Base-by-base conservation (phyloP, 2,888 invertebrate species). In the Mesochorus sp. region DNA sequence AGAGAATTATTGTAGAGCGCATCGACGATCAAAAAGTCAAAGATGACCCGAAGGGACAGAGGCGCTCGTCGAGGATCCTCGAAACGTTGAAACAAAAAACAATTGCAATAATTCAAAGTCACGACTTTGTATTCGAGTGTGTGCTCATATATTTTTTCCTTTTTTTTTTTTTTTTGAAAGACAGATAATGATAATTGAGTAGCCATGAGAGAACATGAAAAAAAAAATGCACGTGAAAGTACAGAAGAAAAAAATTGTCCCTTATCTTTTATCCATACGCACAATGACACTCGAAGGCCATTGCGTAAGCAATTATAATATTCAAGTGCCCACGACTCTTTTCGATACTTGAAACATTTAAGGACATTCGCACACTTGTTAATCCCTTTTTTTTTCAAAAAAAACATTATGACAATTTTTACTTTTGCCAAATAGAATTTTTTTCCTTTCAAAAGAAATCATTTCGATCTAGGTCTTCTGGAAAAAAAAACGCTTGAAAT, bases 61-160 rank as follows among this genome's bases (percentile, higher is more conserved):
- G 19, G 28, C 51, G 19, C 47, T n/a, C n/a, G 49, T 51, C 24
- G 34, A 71, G 78, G 28, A 64, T 66, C 66, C 61, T 78, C 74
- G 59, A 70, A n/a, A 51, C 26, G 19, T 10, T 6, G 12, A 51
- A 34, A 62, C 17, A 59, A 34, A 62, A 64, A 66, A 74, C 74
- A 74, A 78, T 78, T 59, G 71, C 59, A 31, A 44, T 78, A 64
- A 78, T 78, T n/a, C 74, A 78, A 78, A 78, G 66, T 44, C 47
- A 31, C 6, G 55, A 17, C 28, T 42, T 24, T 61, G 39, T 49
- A 12, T 31, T 24, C 31, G 14, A 42, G 44, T 55, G 10, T 55
- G 31, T 28, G 12, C 57, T 64, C 17, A 59, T 39, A 17, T 70
- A n/a, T n/a, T n/a, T n/a, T n/a, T n/a, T n/a, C n/a, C n/a, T n/a